Percentiles rank a stretch among this genome's conserved stretches.
Evolutionary conservation across 2,888 invertebrate genomes (phyloP).

Genomic region (Spilosoma lubricipeda): DNA sequence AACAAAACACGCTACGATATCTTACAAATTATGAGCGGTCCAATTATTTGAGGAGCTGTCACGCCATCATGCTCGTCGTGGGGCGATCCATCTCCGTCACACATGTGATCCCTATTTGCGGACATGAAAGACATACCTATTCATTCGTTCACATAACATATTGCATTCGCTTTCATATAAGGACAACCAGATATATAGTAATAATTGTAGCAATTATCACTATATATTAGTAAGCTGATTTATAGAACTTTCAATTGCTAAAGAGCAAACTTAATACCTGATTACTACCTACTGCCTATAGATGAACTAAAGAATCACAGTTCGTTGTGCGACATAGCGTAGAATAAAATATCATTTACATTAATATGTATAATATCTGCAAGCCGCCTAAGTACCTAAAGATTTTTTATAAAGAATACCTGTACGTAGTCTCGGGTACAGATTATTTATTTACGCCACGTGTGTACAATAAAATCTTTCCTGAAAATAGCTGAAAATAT

Average conservation of each 20-base stretch:
- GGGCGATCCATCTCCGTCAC: neutral
- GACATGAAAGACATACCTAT: neutral
- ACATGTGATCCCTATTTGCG: neutral
- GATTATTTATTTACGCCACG: constrained; percentile 7
- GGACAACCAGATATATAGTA: neutral
- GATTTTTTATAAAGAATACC: neutral
- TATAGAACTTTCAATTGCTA: neutral
- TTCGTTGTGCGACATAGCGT: neutral
- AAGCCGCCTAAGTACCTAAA: neutral
- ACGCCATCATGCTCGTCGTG: neutral
- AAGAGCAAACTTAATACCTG: neutral
- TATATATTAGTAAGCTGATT: neutral
- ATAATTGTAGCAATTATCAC: neutral
- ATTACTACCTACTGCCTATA: too few species aligned
- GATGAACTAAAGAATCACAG: too few species aligned
- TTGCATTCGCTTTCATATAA: neutral
- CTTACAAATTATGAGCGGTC: neutral
- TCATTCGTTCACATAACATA: neutral
- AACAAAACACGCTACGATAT: neutral
- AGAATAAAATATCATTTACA: neutral
- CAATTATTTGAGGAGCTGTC: neutral
- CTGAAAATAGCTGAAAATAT: constrained; percentile 12
- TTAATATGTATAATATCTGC: neutral
- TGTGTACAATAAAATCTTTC: constrained; percentile 5
- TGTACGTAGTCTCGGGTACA: neutral